Evolutionary conservation across 2,888 invertebrate genomes (phyloP).

Genomic region (Pheosia gnoma): DNA sequence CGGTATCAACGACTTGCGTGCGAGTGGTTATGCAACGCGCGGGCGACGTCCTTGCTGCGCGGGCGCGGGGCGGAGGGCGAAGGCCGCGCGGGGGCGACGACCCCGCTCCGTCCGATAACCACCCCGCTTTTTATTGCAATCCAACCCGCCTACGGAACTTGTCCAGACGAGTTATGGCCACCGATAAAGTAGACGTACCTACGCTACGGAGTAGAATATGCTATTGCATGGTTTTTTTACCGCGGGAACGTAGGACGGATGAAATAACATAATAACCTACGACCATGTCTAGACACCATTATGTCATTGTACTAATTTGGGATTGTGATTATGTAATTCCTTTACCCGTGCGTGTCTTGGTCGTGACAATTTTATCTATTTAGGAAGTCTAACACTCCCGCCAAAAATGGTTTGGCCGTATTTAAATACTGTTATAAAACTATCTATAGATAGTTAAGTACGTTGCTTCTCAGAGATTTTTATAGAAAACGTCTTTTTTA

Average conservation of each 20-base stretch:
- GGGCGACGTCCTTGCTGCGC: constrained; percentile 74
- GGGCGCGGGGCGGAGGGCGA: constrained; percentile 60
- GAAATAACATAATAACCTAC: constrained; percentile 17
- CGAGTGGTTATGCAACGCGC: constrained; percentile 74
- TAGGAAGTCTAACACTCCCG: constrained; percentile 24
- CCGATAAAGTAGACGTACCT: constrained; percentile 65
- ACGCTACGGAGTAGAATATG: constrained; percentile 52
- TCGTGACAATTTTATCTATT: constrained; percentile 21
- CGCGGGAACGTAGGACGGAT: constrained; percentile 12
- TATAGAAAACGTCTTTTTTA: not conserved
- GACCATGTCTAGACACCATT: constrained; percentile 22
- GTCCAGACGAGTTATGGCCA: constrained; percentile 59
- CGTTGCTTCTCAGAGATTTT: not conserved
- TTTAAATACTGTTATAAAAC: constrained; percentile 18
- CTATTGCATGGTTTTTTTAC: constrained; percentile 45
- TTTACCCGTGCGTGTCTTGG: constrained; percentile 18
- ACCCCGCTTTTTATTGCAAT: constrained; percentile 63
- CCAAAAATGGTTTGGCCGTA: constrained; percentile 22
- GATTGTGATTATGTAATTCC: constrained; percentile 12
- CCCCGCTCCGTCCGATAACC: constrained; percentile 56
- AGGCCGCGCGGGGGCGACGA: constrained; percentile 75
- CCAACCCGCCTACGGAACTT: constrained; percentile 59
- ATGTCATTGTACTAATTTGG: constrained; percentile 29
- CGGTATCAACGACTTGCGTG: constrained; percentile 73
- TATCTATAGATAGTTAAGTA: not conserved